Conservation (phyloP, 2,888 invertebrate genomes). For the Diloba caeruleocephala region DNA sequence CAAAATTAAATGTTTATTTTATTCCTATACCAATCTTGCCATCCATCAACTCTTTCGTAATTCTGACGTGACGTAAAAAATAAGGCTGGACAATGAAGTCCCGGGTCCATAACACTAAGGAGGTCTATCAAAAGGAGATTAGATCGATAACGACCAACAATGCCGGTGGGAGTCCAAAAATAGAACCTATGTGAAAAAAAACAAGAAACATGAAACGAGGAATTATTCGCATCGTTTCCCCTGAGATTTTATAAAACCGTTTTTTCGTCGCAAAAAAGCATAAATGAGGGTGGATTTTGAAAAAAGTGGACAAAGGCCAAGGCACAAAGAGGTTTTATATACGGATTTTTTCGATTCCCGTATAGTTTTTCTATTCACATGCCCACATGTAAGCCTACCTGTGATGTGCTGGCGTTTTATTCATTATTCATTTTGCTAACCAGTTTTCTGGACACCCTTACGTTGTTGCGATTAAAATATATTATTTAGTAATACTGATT, state of each 20-base stretch:
- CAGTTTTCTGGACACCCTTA: background rate
- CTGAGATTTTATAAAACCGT: slow-evolving; percentile 85
- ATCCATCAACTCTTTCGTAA: slow-evolving; percentile 82
- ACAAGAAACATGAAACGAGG: slow-evolving; percentile 87
- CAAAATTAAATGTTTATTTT: slow-evolving; percentile 43
- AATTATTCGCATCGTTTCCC: slow-evolving; percentile 89
- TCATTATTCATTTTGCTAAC: slow-evolving; percentile 26
- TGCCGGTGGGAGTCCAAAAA: slow-evolving; percentile 82
- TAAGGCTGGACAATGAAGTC: slow-evolving; percentile 79
- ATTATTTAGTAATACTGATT: background rate
- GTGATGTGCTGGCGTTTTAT: slow-evolving; percentile 45
- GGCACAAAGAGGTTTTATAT: slow-evolving; percentile 79
- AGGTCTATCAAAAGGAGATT: slow-evolving; percentile 88
- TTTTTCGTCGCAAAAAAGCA: slow-evolving; percentile 86
- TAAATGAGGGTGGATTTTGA: slow-evolving; percentile 79
- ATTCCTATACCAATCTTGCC: slow-evolving; percentile 39
- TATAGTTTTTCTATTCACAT: slow-evolving; percentile 69
- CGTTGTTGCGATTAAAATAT: background rate
- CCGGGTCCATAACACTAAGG: slow-evolving; percentile 76
- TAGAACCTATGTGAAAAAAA: slow-evolving; percentile 67
- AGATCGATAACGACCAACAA: slow-evolving; percentile 84
- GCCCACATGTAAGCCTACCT: slow-evolving; percentile 60
- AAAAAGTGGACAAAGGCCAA: slow-evolving; percentile 86
- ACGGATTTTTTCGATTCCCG: slow-evolving; percentile 78
- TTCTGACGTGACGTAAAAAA: slow-evolving; percentile 60